Conservation (phyloP, 2,888 invertebrate genomes). For the Boloria selene region DNA sequence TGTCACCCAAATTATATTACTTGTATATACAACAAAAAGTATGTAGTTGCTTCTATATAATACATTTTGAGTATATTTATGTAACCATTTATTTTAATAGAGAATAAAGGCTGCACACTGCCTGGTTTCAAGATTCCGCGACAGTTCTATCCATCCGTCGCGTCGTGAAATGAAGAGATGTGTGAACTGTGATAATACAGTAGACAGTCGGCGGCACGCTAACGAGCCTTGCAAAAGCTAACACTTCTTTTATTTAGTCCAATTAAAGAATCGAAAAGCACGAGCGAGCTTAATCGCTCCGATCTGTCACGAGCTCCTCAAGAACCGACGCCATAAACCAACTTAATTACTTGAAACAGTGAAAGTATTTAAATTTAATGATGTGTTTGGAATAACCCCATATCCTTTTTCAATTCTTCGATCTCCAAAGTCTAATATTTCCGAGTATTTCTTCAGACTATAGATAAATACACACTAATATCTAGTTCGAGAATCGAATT, state of each 20-base stretch:
- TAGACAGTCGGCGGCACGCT: slow-evolving; percentile 34
- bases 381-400: too few relatives aligned
- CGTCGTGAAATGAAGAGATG: slow-evolving; percentile 27
- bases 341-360: slow-evolving; percentile 31
- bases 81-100: too few relatives aligned
- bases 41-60: too few relatives aligned
- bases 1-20: too few relatives aligned
- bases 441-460: too few relatives aligned
- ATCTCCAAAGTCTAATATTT: too few relatives aligned
- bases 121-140: neutral
- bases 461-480: too few relatives aligned
- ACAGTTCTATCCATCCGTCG: neutral
- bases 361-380: slow-evolving; percentile 9
- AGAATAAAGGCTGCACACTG: too few relatives aligned
- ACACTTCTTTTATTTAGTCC: slow-evolving; percentile 54
- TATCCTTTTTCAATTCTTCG: too few relatives aligned
- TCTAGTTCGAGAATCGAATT: too few relatives aligned
- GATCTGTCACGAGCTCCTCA: slow-evolving; percentile 49
- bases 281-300: slow-evolving; percentile 63
- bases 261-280: slow-evolving; percentile 70
- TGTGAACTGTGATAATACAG: slow-evolving; percentile 26
- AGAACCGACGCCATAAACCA: slow-evolving; percentile 20
- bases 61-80: too few relatives aligned
- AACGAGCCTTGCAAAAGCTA: slow-evolving; percentile 54
- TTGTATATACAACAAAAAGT: too few relatives aligned